phyloP scores from a whole-genome alignment of 2,113 vertebrate species.

The Gambusia affinis region DNA sequence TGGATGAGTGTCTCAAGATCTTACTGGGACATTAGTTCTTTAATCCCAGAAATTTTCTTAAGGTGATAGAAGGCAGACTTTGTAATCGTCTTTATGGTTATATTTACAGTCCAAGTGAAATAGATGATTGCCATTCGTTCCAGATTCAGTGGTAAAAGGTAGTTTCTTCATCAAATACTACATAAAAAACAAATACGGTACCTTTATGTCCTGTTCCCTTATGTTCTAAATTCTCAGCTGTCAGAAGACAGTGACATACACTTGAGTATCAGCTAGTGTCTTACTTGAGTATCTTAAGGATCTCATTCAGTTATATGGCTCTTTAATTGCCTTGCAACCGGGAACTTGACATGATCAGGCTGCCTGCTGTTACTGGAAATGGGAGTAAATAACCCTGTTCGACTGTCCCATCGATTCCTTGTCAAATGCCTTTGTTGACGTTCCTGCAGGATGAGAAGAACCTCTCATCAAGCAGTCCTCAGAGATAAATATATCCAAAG shows the following conservation, averaged over 20 bases:
- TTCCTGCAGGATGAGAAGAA: constrained; percentile 35
- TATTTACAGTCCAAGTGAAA: no score
- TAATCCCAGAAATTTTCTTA: no score
- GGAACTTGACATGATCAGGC: constrained; percentile 72
- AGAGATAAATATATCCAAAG: constrained; percentile 62
- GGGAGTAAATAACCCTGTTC: constrained; percentile 71
- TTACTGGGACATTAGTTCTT: no score
- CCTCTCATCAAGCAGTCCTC: constrained; percentile 32
- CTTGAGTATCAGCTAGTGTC: not conserved
- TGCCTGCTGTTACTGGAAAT: constrained; percentile 77
- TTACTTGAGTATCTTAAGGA: constrained; percentile 19
- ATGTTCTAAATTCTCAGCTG: constrained; percentile 15
- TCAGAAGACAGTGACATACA: constrained; percentile 2
- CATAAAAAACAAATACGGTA: no score
- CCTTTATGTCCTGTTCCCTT: no score
- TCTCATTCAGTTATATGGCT: constrained; percentile 47
- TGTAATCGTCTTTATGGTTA: no score
- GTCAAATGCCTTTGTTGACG: constrained; percentile 62
- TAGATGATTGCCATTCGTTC: no score
- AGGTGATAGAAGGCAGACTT: no score
- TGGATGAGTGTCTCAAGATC: no score
- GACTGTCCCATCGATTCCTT: constrained; percentile 71
- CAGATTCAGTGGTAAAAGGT: no score
- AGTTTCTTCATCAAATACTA: no score
- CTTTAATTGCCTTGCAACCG: constrained; percentile 63